Base-by-base conservation (phyloP, 2,113 vertebrate genomes). In the Lepidothrix coronata region DNA sequence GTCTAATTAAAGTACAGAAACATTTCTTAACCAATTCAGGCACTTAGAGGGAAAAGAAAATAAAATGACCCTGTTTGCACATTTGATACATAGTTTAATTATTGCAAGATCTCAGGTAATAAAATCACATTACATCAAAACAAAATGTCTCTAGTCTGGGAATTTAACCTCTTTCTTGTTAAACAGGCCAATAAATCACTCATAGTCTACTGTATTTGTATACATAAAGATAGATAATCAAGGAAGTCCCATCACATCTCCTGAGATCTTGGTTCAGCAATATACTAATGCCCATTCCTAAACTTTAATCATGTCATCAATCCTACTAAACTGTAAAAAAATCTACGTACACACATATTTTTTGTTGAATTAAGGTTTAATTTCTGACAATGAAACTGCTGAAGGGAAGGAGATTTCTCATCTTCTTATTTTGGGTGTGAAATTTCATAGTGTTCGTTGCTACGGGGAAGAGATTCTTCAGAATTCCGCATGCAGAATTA, bases 1-100 rank as follows among this genome's bases (percentile, higher is more conserved):
- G 83, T 88, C 89, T 95, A 95, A 94, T 97, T 96, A 97, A 91
- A 93, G 83, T 65, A 90, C 67, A 96, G 83, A 95, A 58, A 46
- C 61, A 73, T 87, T 73, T 61, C 59, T 93, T 96, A 94, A 52
- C 78, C 49, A 68, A 46, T 55, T 68, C 54, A 65, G 46, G 9
- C 72, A 90, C 87, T 85, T 54, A 77, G 67, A 71, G 37, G 39
- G 51, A 83, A 59, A 54, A 48, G 2, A 16, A 31, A 65, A 51
- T 28, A n/a, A 66, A 62, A 25, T 5, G 15, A 44, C 15, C 8
- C 14, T 44, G 4, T 51, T 87, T 58, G 11, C 31, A 76, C 6
- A 8, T 70, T 72, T 39, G 51, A 87, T 88, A 66, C 15, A 54
- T 22, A 67, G 55, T 85, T 83, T 80, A 83, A 93, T 91, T 74